Conservation (phyloP, 1,140 invertebrate species). For the Oppia nitens region DNA sequence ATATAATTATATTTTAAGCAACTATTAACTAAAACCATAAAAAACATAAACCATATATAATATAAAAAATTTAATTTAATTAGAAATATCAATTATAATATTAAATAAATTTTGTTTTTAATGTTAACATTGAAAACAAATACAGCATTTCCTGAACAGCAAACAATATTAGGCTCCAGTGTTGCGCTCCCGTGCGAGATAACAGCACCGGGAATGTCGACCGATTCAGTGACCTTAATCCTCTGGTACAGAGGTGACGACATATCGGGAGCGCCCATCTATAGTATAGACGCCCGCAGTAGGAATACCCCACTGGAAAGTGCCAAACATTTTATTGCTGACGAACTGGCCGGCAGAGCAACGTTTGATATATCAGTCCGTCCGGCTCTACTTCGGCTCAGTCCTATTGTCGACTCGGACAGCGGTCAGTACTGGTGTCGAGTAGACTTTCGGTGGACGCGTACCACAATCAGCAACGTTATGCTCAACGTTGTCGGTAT, state of each 20-base stretch:
- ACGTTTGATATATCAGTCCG: conserved; percentile 18
- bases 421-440: conserved; percentile 20
- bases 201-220: background rate
- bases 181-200: background rate
- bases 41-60: no score
- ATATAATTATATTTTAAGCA: background rate
- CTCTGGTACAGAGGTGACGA: conserved; percentile 59
- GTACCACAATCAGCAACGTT: conserved; percentile 18
- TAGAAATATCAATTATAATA: no score
- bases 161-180: background rate
- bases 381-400: conserved; percentile 16
- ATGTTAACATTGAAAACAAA: no score
- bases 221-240: conserved; percentile 29
- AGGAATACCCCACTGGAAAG: conserved; percentile 14
- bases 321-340: conserved; percentile 19
- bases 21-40: background rate
- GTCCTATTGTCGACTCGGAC: conserved; percentile 16
- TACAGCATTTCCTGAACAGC: background rate
- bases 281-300: conserved; percentile 33
- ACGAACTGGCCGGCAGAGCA: conserved; percentile 15
- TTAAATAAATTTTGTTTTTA: no score
- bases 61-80: no score
- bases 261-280: conserved; percentile 53
- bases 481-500: conserved; percentile 20
- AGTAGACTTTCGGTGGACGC: conserved; percentile 19